phyloP scores from a whole-genome alignment of 2,113 vertebrate species.

The Cardinalis cardinalis region DNA sequence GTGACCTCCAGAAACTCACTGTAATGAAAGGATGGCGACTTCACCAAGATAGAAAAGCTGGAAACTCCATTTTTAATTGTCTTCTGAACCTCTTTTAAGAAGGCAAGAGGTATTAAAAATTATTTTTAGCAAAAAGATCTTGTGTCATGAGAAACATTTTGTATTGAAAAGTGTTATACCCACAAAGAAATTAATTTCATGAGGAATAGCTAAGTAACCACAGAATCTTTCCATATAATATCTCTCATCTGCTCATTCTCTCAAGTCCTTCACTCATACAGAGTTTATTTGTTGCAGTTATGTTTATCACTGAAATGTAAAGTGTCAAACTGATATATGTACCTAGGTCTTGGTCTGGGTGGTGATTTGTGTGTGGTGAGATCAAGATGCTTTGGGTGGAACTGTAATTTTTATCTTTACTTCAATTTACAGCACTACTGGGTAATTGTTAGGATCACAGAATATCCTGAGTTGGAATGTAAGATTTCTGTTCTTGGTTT shows the following conservation, averaged over 20 bases:
- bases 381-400: neutral
- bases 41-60: neutral
- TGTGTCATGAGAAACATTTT: neutral
- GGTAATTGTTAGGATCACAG: neutral
- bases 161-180: neutral
- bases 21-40: neutral
- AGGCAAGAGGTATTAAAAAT: neutral
- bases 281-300: neutral
- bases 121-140: neutral
- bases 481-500: neutral
- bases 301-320: neutral
- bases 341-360: neutral
- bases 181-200: neutral
- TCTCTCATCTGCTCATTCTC: neutral
- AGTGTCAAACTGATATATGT: neutral
- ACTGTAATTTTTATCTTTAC: neutral
- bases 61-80: neutral
- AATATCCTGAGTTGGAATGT: neutral
- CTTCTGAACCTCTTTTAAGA: neutral
- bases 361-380: neutral
- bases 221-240: neutral
- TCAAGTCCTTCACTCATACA: accelerated
- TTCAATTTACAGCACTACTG: neutral
- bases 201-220: neutral
- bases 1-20: neutral